These are phyloP conservation scores for Lasioglossum malachurum DNA, from an alignment of 2,888 invertebrate species.

Conservation along the genomic window DNA sequence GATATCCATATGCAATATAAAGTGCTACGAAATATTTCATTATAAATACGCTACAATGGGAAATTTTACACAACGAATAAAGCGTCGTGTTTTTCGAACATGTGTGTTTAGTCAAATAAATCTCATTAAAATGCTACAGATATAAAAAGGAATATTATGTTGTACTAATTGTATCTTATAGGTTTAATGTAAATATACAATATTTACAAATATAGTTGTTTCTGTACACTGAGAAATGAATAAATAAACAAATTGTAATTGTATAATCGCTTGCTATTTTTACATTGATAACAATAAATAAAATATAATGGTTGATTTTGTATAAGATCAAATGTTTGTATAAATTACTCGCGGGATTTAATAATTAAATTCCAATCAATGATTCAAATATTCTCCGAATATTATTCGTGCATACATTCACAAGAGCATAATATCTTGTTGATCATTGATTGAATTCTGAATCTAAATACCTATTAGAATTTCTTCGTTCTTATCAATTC, in stretches of 20 bases:
- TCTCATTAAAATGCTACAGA: not conserved
- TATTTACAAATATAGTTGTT: not conserved
- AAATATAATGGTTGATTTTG: not conserved
- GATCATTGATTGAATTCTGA: not conserved
- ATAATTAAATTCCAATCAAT: no score
- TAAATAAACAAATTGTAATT: not conserved
- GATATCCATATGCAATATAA: conserved; percentile 7
- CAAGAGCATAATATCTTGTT: not conserved
- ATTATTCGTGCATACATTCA: not conserved
- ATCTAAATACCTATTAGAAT: not conserved
- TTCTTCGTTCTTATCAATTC: conserved; percentile 1
- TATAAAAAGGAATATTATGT: not conserved
- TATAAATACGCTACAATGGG: not conserved
- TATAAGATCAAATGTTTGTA: not conserved
- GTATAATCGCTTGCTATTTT: not conserved
- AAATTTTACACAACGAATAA: conserved; percentile 9
- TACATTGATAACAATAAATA: not conserved
- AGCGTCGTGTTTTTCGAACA: conserved; percentile 11
- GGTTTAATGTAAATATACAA: not conserved
- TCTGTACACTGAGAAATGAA: not conserved
- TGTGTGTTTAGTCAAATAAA: conserved; percentile 4
- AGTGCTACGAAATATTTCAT: conserved; percentile 20
- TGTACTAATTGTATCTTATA: not conserved
- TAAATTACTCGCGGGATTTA: no score
- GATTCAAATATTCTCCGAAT: not conserved